Evolutionary conservation across 2,888 invertebrate species (phyloP), one percentile per base, ranked within the genome.

Genomic region (Notocelia uddmanniana): DNA sequence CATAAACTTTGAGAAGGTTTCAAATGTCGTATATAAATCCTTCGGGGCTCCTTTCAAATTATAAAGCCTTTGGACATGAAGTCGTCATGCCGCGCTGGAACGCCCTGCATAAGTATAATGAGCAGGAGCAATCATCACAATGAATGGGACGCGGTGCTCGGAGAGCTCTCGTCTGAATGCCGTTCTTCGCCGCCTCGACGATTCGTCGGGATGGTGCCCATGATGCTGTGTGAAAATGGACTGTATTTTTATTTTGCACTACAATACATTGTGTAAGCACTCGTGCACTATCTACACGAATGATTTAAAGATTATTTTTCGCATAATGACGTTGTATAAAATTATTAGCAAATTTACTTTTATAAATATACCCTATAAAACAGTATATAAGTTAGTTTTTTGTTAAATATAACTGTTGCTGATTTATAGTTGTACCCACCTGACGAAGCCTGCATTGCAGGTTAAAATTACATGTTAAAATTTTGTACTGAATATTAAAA

Each of bases 51-150:
- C 37, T 64, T 64, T 54, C 64, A 64, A 54, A 54, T 37, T 54
- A 10, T 64, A 64, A 52, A 31, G 34, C 52, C 52, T 54, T 64
- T 64, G 64, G 59, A 37, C 68, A 50, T 60, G 34, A 41, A 69
- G 69, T 45, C 60, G 62, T 62, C 62, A 55, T 54, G 50, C n/a
- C 37, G 31, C n/a, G n/a, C 50, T 34, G 64, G 62, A 67, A 60
- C 66, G 31, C 23, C 60, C 60, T 62, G 68, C 45, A 62, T 60
- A 60, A 57, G 71, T 63, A 75, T 73, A 75, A 75, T 73, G 73
- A 73, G 74, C 68, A 63, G 68, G 66, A 67, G 76, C 76, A 76
- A 76, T 76, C 76, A 73, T 68, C 73, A 74, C 74, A 74, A 76
- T 76, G 76, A 76, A 76, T 73, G 69, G 73, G 70, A 59, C 68